Percentiles rank a stretch among this genome's conserved stretches.
phyloP scores from a whole-genome alignment of 2,888 invertebrate species.

The Epirrita christyi region DNA sequence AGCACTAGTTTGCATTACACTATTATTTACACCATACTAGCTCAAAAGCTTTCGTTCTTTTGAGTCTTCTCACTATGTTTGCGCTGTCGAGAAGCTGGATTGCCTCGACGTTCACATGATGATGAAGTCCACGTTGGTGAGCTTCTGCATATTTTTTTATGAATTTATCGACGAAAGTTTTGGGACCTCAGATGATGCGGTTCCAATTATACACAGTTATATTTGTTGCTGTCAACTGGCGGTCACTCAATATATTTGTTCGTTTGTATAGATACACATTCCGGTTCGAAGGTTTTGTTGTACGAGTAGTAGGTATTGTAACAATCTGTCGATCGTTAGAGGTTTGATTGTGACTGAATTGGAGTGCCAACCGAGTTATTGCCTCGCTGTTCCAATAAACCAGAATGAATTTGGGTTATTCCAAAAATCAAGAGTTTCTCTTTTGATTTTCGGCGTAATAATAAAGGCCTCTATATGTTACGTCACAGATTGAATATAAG shows the following conservation, averaged over 20 bases:
- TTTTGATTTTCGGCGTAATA: not conserved
- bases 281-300: not conserved
- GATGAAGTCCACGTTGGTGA: too few relatives aligned
- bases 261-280: not conserved
- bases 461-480: not conserved
- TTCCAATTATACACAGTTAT: not conserved
- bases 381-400: constrained; percentile 9
- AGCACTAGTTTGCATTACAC: too few relatives aligned
- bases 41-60: too few relatives aligned
- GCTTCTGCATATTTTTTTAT: too few relatives aligned
- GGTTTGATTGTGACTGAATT: constrained; percentile 2
- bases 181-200: too few relatives aligned
- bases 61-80: too few relatives aligned
- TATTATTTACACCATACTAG: too few relatives aligned
- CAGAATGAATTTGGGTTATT: not conserved
- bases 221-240: not conserved
- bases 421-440: not conserved
- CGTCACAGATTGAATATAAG: not conserved
- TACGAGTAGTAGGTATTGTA: too few relatives aligned
- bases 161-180: too few relatives aligned
- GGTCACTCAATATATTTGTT: not conserved
- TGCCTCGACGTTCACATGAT: too few relatives aligned
- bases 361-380: constrained; percentile 17
- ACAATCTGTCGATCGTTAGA: too few relatives aligned
- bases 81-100: too few relatives aligned